Base-by-base conservation (phyloP, 2,797 vertebrate species). In the Pantherophis vulpinus region DNA sequence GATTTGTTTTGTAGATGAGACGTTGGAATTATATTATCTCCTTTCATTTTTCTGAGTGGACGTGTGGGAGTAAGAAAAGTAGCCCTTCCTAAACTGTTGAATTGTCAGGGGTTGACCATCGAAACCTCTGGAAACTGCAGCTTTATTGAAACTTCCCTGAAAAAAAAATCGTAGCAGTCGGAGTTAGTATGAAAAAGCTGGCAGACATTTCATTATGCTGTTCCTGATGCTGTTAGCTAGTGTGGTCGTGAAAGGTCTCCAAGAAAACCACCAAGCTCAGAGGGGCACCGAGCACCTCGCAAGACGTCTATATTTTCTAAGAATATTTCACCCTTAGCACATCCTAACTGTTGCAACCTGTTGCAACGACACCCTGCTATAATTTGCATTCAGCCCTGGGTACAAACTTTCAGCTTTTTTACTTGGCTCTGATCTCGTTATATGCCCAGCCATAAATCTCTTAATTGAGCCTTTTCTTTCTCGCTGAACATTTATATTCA, bases 351-450 rank as follows among this genome's bases (percentile, higher is more conserved):
- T n/a, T 59, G 55, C 51, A 87, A 54, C 47, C 47, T 54, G 6
- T 1, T 16, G 2, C 4, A 13, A 14, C 29, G 5, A n/a, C 27
- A n/a, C 63, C 63, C 27, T 14, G 61, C 59, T 60, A 23, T 60
- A 8, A 25, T 60, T 29, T 66, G 29, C 63, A 12, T 66, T 66
- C 61, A n/a, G 3, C 23, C 61, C 61, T n/a, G 27, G 10, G 23
- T 29, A 0, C 10, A 29, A n/a, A 93, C 95, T 93, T 86, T 96
- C 93, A 90, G 13, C 90, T 37, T 93, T 94, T 83, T 61, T 51
- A 54, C 86, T 94, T 92, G 94, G 58, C 42, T 18, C 74, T 95
- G 94, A 88, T 90, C 93, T 29, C 6, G 2, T 2, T 2, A 18
- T 18, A 10, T 8, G 23, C 55, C 79, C 32, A 54, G 16, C 87